Conservation (phyloP, 2,797 vertebrate species). For the Jordanella pulchra region DNA sequence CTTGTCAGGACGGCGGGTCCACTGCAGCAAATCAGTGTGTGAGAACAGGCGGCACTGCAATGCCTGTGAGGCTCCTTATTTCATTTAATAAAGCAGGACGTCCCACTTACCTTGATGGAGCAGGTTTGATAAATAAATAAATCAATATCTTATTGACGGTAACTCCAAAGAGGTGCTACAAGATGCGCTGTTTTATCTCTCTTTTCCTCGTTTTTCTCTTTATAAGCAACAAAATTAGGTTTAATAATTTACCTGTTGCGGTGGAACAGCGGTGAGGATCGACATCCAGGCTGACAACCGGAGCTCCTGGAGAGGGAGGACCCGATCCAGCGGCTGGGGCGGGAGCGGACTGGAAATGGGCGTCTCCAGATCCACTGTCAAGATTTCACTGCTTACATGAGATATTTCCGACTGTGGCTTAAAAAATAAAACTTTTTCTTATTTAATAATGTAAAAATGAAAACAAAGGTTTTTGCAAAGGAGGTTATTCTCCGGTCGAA, state of each 20-base stretch:
- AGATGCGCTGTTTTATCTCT: background rate
- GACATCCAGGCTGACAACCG: slow-evolving; percentile 47
- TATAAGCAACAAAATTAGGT: background rate
- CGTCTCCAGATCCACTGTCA: slow-evolving; percentile 32
- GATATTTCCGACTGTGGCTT: slow-evolving; percentile 1
- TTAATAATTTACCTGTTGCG: slow-evolving; percentile 72
- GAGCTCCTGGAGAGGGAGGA: slow-evolving; percentile 50
- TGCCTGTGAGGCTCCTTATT: slow-evolving; percentile 11
- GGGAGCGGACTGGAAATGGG: slow-evolving; percentile 52
- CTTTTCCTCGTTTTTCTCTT: background rate
- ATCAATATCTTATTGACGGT: background rate
- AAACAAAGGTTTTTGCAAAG: background rate
- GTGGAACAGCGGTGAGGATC: slow-evolving; percentile 27
- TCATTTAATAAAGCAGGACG: slow-evolving; percentile 26
- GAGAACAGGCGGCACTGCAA: slow-evolving; percentile 13
- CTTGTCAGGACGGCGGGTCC: background rate
- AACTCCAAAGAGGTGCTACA: background rate
- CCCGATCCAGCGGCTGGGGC: slow-evolving; percentile 36
- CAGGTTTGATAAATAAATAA: background rate
- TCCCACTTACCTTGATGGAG: slow-evolving; percentile 31
- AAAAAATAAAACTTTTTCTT: slow-evolving; percentile 37
- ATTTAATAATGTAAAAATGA: background rate
- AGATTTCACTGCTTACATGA: fast-evolving
- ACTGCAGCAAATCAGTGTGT: slow-evolving; percentile 9
- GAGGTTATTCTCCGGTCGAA: too few species aligned